phyloP scores from a whole-genome alignment of 1,140 invertebrate genomes.

The Saccostrea glomerata region DNA sequence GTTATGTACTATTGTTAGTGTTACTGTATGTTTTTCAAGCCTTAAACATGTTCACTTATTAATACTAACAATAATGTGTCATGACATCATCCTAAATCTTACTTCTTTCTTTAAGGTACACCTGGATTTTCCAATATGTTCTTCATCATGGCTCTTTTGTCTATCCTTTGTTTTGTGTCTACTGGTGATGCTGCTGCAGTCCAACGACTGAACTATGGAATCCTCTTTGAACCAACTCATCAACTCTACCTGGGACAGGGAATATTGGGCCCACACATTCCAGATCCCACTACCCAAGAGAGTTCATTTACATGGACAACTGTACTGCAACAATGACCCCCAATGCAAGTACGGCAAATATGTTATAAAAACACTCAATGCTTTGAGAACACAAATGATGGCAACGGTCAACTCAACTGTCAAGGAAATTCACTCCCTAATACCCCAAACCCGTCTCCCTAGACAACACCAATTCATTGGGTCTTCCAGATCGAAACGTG shows the following conservation, averaged over 20 bases:
- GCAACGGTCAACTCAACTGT: conserved; percentile 40
- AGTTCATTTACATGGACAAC: background rate
- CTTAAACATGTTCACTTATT: background rate
- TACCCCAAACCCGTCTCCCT: background rate
- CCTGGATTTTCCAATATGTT: conserved; percentile 14
- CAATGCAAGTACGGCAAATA: background rate
- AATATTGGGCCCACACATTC: background rate
- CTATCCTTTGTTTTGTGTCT: conserved; percentile 29
- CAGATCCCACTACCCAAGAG: background rate
- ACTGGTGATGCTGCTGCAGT: conserved; percentile 5
- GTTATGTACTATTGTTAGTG: conserved; percentile 36
- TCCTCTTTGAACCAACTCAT: conserved; percentile 13
- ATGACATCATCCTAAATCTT: conserved; percentile 14
- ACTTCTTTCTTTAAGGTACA: conserved; percentile 17
- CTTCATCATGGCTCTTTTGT: conserved; percentile 23
- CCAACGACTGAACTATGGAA: conserved; percentile 39
- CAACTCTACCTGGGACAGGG: conserved; percentile 38
- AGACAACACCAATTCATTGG: background rate
- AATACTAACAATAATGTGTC: conserved; percentile 30
- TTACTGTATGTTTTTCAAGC: background rate
- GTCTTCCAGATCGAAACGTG: background rate
- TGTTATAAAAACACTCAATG: conserved; percentile 28
- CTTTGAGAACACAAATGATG: conserved; percentile 34
- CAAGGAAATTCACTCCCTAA: conserved; percentile 8
- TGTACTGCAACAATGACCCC: background rate